These are phyloP conservation scores for Macaria liturata DNA, from an alignment of 2,888 invertebrate species.

Conservation along the genomic window DNA sequence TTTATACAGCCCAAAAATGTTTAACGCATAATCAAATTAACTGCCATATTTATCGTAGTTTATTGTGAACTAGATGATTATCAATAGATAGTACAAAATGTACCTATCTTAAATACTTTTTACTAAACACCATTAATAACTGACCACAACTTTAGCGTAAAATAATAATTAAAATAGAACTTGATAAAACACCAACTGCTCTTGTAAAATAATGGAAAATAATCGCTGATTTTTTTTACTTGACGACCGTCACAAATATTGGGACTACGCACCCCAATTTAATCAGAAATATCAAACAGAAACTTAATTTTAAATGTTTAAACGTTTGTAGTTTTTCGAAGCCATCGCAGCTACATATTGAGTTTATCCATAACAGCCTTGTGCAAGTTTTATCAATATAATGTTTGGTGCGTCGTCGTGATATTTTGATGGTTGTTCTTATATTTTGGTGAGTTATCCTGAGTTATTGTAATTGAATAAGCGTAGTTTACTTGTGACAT, in stretches of 20 bases:
- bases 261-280: conserved; percentile 16
- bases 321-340: no score
- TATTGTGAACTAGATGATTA: conserved; percentile 20
- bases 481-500: conserved; percentile 67
- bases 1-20: conserved; percentile 15
- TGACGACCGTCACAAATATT: conserved; percentile 7
- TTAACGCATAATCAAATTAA: conserved; percentile 28
- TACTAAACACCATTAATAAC: conserved; percentile 22
- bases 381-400: not conserved
- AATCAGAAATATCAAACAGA: not conserved
- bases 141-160: conserved; percentile 9
- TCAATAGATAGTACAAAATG: conserved; percentile 21
- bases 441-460: conserved; percentile 7
- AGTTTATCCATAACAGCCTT: not conserved
- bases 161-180: conserved; percentile 23
- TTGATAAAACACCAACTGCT: conserved; percentile 28
- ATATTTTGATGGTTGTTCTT: conserved; percentile 9
- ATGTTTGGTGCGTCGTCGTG: conserved; percentile 8
- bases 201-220: conserved; percentile 13
- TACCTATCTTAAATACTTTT: conserved; percentile 10
- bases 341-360: not conserved
- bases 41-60: conserved; percentile 26
- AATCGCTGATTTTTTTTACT: not conserved
- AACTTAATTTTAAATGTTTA: no score
- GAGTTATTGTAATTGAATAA: conserved; percentile 22